These are phyloP conservation scores for Amiota communis DNA, from an alignment of 2,888 invertebrate species.

Conservation along the genomic window DNA sequence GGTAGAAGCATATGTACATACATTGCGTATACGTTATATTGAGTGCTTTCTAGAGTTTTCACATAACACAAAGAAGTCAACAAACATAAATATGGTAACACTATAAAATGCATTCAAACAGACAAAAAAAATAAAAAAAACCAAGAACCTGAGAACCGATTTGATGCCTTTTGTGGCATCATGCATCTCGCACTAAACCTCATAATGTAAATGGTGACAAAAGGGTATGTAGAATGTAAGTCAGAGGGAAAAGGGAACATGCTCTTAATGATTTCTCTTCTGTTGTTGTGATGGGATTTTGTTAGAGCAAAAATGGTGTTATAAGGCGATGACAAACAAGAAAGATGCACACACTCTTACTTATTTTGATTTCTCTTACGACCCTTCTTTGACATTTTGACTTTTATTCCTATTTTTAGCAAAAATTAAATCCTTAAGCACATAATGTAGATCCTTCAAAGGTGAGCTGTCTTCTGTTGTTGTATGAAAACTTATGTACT, in stretches of 20 bases:
- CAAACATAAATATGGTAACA: conserved; percentile 5
- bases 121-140: background rate
- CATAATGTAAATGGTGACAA: conserved; percentile 27
- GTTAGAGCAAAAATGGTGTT: conserved; percentile 1
- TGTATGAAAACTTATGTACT: too few species aligned
- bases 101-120: background rate
- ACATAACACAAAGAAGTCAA: too few species aligned
- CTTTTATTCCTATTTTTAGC: conserved; percentile 33
- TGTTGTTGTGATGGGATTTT: conserved; percentile 25
- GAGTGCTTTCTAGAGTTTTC: background rate
- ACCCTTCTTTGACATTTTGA: too few species aligned
- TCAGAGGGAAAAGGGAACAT: too few species aligned
- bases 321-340: conserved; percentile 14
- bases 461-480: too few species aligned
- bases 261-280: conserved; percentile 45
- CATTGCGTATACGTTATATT: conserved; percentile 13
- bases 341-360: too few species aligned
- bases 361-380: too few species aligned
- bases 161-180: conserved; percentile 7
- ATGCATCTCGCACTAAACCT: conserved; percentile 45
- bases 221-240: too few species aligned
- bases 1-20: background rate
- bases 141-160: background rate
- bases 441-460: conserved; percentile 55
- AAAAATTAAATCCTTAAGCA: conserved; percentile 64